Base-by-base conservation (phyloP, 1,140 invertebrate species). In the Bombus consobrinus region DNA sequence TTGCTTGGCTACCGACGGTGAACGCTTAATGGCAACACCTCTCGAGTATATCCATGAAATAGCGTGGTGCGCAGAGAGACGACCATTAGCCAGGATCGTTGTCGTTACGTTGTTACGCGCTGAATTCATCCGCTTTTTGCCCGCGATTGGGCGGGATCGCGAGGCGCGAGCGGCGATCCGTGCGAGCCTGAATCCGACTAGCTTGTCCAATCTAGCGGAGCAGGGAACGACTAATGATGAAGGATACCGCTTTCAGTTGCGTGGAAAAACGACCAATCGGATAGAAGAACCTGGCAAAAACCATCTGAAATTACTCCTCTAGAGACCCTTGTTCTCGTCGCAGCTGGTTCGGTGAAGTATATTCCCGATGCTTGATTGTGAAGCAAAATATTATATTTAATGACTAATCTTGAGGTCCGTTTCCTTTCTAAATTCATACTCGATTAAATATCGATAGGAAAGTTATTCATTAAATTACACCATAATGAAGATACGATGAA, bases 111-210 rank as follows among this genome's bases (percentile, higher is more conserved):
- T 84, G 85, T 89, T 89, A 89, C 76, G 64, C 69, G 83, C 68
- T 86, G 77, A 83, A 89, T 88, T 88, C 69, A 89, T 86, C 84
- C 47, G 69, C 25, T 88, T 88, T 88, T 89, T 89, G 87, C 73
- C 5, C 2, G 22, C 64, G 77, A 85, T 86, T 68, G 81, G 82
- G 66, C 69, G 75, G 74, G 75, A 88, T 88, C 73, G 39, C 72
- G 73, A 81, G 82, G 68, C 83, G 73, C 75, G 66, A 86, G 43
- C 32, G 71, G 74, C 80, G 32, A 47, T 82, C 74, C 85, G 25
- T 41, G 32, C 74, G 41, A 41, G 6, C 62, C 57, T 72, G 73
- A 64, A 78, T 68, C 69, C 73, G 76, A 62, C 85, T 39, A 53
- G 73, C 39, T 81, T 66, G 43, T 75, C 77, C 71, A 62, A 83